Base-by-base conservation (phyloP, 2,797 vertebrate genomes). In the Synanceia verrucosa region DNA sequence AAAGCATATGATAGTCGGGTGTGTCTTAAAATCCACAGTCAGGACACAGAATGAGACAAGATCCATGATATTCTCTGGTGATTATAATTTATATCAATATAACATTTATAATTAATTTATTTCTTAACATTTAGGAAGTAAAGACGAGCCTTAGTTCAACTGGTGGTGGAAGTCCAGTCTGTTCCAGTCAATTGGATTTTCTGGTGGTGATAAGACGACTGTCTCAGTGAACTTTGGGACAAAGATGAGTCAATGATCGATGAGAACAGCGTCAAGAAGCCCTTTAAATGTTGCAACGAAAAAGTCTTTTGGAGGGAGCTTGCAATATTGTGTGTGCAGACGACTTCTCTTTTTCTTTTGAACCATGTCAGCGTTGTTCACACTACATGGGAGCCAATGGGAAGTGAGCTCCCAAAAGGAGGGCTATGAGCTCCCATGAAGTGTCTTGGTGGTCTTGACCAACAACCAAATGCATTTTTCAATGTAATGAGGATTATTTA, bases 21-120 rank as follows among this genome's bases (percentile, higher is more conserved):
- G 76, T 81, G 75, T 71, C 70, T 47, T 28, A 26, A 64, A 60
- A 51, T 21, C 16, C 41, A 46, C 47, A 58, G 36, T 60, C 43
- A 8, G 41, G 47, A 76, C 70, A 73, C 82, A 76, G 56, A 37
- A 26, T 1, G 23, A 33, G 10, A 24, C 0, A 14, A 14, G 9
- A 68, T 70, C 18, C 33, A 7, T 0, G 9, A n/a, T 9, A 19
- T 31, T 33, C 56, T 24, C 37, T 48, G 8, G 12, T 44, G 36
- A 13, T 3, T 6, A 6, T 3, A 3, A 28, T 31, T 11, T 13
- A 21, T 39, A 16, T 33, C 24, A 18, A 33, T 12, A 3, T 47
- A 55, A 9, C 2, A 3, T 52, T 29, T 7, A 34, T 24, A 13
- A 26, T 21, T 24, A 13, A 26, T 21, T 9, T 9, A 21, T 47